Percentiles rank a stretch among this genome's conserved stretches.
These are phyloP conservation scores for Mesitornis unicolor DNA, from an alignment of 2,113 vertebrate species.

Conservation along the genomic window DNA sequence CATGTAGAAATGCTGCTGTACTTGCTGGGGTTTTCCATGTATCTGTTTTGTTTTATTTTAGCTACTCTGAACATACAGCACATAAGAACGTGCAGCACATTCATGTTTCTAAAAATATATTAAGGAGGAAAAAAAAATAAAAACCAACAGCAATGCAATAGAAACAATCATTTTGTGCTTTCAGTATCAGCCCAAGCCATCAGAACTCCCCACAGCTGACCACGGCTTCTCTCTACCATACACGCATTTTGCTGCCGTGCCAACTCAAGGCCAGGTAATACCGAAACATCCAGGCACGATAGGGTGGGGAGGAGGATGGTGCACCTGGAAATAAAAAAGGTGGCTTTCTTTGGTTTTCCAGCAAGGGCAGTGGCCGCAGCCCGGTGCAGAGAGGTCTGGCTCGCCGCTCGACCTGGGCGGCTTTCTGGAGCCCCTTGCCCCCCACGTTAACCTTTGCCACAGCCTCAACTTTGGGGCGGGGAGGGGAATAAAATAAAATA, in stretches of 20 bases:
- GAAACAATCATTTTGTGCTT: neutral
- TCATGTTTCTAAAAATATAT: slow-evolving; percentile 22
- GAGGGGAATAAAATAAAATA: neutral
- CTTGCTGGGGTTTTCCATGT: neutral
- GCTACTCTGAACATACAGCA: neutral
- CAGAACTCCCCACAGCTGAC: neutral
- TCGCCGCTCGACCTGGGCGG: neutral
- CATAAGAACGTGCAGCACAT: neutral
- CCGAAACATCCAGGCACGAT: neutral
- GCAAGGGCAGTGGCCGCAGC: neutral
- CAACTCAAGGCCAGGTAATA: neutral
- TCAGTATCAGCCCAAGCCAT: neutral
- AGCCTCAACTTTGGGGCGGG: neutral
- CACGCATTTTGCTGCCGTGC: neutral
- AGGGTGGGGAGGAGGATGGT: neutral
- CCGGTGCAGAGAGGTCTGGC: neutral
- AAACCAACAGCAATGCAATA: neutral
- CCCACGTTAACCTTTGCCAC: neutral
- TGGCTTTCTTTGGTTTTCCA: neutral
- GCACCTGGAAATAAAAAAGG: neutral
- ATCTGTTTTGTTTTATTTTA: slow-evolving; percentile 7
- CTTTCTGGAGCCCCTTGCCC: neutral
- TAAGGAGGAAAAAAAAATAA: neutral
- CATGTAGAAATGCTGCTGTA: neutral
- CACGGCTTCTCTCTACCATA: neutral